Conservation (phyloP, 2,797 vertebrate species). For the Pteropus rufus region DNA sequence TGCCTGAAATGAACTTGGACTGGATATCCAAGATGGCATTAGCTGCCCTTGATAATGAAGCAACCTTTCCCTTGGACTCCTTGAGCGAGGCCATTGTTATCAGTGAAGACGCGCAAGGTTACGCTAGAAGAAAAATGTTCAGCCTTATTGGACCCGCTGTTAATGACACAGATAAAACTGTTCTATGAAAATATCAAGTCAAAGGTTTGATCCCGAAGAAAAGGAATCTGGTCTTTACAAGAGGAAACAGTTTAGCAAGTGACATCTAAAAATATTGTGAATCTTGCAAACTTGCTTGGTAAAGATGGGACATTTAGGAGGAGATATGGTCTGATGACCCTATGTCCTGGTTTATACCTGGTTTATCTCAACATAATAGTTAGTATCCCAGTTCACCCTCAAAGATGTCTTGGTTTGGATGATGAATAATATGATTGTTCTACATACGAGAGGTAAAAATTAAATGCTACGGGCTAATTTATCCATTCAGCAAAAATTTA, state of each 20-base stretch:
- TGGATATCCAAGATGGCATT: not conserved
- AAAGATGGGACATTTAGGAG: not conserved
- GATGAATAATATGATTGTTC: not conserved
- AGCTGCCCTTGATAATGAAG: not conserved
- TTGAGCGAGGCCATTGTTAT: not conserved
- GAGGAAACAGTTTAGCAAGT: not conserved
- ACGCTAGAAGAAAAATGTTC: not conserved
- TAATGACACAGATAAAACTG: not conserved
- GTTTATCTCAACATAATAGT: not conserved
- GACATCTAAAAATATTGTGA: not conserved
- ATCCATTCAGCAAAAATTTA: not conserved
- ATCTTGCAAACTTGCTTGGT: not conserved
- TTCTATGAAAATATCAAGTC: not conserved
- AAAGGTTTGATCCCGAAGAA: not conserved
- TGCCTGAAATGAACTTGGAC: not conserved
- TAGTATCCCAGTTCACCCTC: not conserved
- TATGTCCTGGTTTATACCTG: not conserved
- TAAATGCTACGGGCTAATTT: not conserved
- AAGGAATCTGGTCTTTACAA: not conserved
- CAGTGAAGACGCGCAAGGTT: not conserved
- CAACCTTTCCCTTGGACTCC: not conserved
- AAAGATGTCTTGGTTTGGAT: constrained; percentile 1
- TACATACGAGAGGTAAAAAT: not conserved
- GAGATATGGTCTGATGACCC: not conserved
- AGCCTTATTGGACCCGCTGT: not conserved